phyloP scores from a whole-genome alignment of 2,888 invertebrate genomes.

The Athripsodes cinereus region DNA sequence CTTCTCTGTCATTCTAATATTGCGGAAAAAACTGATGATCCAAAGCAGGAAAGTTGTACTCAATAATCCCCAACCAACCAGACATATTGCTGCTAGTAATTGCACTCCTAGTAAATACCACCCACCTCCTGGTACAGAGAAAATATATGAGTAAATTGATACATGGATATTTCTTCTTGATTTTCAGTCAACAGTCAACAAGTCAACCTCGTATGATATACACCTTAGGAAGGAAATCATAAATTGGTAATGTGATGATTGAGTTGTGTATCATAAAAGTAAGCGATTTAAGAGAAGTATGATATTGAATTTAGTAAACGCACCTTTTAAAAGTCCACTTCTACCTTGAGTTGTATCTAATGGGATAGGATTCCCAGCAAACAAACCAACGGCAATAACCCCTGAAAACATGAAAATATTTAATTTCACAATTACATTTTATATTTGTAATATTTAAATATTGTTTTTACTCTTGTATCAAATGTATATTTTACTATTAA shows the following conservation, averaged over 20 bases:
- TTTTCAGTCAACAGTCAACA: too few relatives aligned
- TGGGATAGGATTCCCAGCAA: conserved; percentile 79
- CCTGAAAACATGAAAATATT: conserved; percentile 52
- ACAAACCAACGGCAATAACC: conserved; percentile 80
- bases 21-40: conserved; percentile 69
- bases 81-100: conserved; percentile 62
- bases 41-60: conserved; percentile 70
- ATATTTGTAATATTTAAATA: not conserved
- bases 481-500: not conserved
- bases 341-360: conserved; percentile 74
- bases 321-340: conserved; percentile 66
- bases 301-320: not conserved
- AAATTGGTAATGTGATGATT: not conserved
- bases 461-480: too few relatives aligned
- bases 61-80: conserved; percentile 67
- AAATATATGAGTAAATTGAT: too few relatives aligned
- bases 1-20: conserved; percentile 79
- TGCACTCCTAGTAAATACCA: conserved; percentile 85
- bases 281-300: not conserved
- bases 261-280: not conserved
- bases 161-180: not conserved
- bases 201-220: not conserved
- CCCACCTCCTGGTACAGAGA: conserved; percentile 62
- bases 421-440: not conserved
- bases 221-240: not conserved